A percentile compares a stretch with the other conserved stretches of the same genome.
Evolutionary conservation across 2,113 vertebrate species (phyloP).

Genomic region (Leptosomus discolor): DNA sequence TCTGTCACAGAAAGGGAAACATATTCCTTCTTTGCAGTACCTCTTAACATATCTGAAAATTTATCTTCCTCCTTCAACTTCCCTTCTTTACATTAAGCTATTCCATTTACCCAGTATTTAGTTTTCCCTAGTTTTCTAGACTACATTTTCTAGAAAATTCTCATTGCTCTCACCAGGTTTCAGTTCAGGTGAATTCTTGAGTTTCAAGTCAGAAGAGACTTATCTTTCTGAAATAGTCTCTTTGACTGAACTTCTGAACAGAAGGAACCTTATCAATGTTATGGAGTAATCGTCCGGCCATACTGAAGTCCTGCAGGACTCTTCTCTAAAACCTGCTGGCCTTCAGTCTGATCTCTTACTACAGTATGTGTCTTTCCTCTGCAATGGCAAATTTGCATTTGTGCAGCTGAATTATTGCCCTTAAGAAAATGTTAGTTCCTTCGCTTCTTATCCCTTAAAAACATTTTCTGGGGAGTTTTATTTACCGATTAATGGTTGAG

Average conservation of each 20-base stretch:
- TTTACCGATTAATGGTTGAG: background rate
- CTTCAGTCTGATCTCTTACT: background rate
- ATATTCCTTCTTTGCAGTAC: background rate
- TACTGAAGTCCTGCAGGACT: background rate
- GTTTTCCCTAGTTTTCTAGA: background rate
- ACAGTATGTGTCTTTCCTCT: background rate
- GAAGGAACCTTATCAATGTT: background rate
- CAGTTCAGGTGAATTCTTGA: background rate
- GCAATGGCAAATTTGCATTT: background rate
- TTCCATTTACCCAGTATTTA: background rate
- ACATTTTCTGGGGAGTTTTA: background rate
- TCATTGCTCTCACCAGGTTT: background rate
- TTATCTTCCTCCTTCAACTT: background rate
- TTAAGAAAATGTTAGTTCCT: background rate
- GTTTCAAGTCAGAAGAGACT: background rate
- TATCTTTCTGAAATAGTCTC: background rate
- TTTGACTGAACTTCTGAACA: background rate
- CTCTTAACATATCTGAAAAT: background rate
- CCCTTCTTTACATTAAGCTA: background rate
- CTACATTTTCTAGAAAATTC: background rate
- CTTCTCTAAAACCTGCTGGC: background rate
- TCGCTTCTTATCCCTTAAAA: background rate
- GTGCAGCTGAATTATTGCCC: background rate
- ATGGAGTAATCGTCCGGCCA: background rate
- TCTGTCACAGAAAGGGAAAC: background rate